phyloP scores from a whole-genome alignment of 1,140 invertebrate genomes.

The Camponotus floridanus region DNA sequence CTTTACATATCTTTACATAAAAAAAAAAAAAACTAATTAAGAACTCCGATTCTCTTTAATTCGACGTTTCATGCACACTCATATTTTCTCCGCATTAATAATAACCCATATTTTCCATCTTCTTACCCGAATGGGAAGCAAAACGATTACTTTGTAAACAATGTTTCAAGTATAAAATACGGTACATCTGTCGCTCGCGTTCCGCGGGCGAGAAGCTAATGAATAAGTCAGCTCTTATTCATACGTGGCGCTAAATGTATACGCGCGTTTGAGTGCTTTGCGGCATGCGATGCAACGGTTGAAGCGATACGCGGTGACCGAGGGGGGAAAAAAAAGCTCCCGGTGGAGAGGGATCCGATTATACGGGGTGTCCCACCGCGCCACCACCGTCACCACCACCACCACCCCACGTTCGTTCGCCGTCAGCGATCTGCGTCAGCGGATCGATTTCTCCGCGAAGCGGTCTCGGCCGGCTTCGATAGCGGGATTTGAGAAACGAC shows the following conservation, averaged over 20 bases:
- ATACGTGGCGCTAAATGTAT: not conserved
- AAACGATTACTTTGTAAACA: not conserved
- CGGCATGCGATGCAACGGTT: slow-evolving; percentile 34
- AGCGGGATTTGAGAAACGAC: slow-evolving; percentile 56
- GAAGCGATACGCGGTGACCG: slow-evolving; percentile 5
- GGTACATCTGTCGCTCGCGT: not conserved
- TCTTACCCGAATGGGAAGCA: not conserved
- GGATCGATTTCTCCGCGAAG: slow-evolving; percentile 48
- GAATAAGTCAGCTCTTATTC: slow-evolving; percentile 36
- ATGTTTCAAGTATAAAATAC: not conserved
- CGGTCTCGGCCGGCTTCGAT: slow-evolving; percentile 42
- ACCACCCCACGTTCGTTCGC: not conserved
- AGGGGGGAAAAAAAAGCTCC: slow-evolving; percentile 37
- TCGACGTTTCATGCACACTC: not conserved
- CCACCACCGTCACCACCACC: not conserved
- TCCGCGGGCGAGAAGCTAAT: not conserved
- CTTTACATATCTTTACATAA: not conserved
- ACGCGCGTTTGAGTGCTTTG: slow-evolving; percentile 28
- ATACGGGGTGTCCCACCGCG: slow-evolving; percentile 26
- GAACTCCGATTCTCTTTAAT: not conserved
- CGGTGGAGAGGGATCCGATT: slow-evolving; percentile 34
- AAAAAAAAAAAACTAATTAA: not conserved
- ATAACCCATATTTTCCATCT: not conserved
- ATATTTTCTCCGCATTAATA: not conserved
- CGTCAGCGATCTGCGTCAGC: slow-evolving; percentile 53